A percentile compares a stretch with the other conserved stretches of the same genome.
Conservation (phyloP, 2,797 vertebrate species). For the Coracias cyanogaster region DNA sequence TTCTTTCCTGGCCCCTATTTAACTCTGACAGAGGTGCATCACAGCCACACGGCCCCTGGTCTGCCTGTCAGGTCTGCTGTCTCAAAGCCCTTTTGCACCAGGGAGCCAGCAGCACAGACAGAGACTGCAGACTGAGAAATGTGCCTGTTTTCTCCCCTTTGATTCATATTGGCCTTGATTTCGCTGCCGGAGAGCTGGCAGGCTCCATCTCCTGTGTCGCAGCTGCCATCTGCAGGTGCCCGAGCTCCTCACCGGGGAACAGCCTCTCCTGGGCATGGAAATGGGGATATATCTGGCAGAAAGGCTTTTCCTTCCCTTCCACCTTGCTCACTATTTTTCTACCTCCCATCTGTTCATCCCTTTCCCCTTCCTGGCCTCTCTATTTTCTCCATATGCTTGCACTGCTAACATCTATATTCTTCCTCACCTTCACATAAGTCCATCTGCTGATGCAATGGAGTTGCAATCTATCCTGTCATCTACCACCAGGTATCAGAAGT, state of each 20-base stretch:
- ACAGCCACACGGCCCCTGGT: not conserved
- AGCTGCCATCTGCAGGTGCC: conserved; percentile 50
- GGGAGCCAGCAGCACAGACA: not conserved
- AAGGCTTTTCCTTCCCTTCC: not conserved
- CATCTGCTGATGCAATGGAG: not conserved
- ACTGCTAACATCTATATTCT: not conserved
- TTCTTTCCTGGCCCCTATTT: not conserved
- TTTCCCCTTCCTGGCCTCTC: not conserved
- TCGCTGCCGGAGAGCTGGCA: not conserved
- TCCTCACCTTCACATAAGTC: not conserved
- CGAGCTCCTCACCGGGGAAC: not conserved
- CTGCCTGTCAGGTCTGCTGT: not conserved
- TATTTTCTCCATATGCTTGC: not conserved
- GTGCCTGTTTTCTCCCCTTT: not conserved
- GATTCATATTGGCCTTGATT: not conserved
- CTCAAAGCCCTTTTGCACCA: not conserved
- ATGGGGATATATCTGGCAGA: not conserved
- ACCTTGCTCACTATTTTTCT: not conserved
- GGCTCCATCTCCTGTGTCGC: not conserved
- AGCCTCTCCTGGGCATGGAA: not conserved
- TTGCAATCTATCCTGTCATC: not conserved
- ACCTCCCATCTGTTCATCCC: not conserved
- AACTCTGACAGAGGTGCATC: not conserved
- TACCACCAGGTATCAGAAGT: not conserved
- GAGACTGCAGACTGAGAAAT: not conserved